Base-by-base conservation (phyloP, 2,113 vertebrate species). In the Hypocryptadius cinnamomeus region DNA sequence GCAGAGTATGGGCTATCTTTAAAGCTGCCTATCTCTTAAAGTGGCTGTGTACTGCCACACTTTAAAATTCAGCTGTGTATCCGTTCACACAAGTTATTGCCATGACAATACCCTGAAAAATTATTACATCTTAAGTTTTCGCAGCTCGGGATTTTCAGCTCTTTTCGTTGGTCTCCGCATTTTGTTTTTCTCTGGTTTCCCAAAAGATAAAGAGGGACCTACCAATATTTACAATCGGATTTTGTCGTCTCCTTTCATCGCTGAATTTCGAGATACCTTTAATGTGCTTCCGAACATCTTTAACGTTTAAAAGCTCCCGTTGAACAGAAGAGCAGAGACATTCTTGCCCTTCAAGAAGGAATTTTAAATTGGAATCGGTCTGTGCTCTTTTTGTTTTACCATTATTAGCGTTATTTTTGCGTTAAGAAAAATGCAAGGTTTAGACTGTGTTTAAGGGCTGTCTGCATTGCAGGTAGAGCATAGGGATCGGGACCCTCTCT, bases 401-500 rank as follows among this genome's bases (percentile, higher is more conserved):
- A 11, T 20, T 14, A 31, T 13, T 28, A 8, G 6, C 3, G 6
- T 33, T 39, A 16, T 61, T 57, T 48, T 22, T 31, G 16, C 3
- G 1, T 33, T 57, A 23, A 63, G 22, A 57, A 53, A 84, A 31
- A 16, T 1, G 1, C 1, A 14, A 8, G 2, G 2, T 60, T 81
- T 30, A 18, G 51, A 7, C 3, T 8, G 25, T 8, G 7, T 35
- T 81, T 53, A 2, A 13, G 53, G 4, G 1, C 28, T 27, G 11
- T 9, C 24, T 33, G 56, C 33, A 19, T 9, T 19, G 24, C 42
- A 74, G 72, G 61, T 30, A 27, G 18, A 35, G 18, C 1, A 0
- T 4, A 11, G 57, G 50, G 33, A 39, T n/a, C 5, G 5, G 31
- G 28, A 22, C 1, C 2, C 1, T 11, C 3, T 5, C 12, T 40